Evolutionary conservation across 2,888 invertebrate genomes (phyloP).

Genomic region (Cabera pusaria): DNA sequence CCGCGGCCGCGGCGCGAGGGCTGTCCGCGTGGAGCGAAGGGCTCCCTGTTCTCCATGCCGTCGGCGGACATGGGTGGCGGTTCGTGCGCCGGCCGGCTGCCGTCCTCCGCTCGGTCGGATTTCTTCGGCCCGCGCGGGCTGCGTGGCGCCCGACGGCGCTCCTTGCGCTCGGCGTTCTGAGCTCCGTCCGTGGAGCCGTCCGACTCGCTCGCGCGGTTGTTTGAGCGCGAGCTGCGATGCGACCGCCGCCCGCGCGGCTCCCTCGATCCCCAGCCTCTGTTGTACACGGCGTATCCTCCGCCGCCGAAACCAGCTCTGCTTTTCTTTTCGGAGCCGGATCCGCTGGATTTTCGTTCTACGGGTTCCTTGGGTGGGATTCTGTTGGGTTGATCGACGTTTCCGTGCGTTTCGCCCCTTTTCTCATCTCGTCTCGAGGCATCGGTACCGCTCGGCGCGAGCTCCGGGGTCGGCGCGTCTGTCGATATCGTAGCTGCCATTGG

Average conservation of each 20-base stretch:
- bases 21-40: constrained; percentile 94
- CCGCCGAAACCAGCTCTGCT: constrained; percentile 57
- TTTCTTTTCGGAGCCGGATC: constrained; percentile 78
- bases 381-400: constrained; percentile 66
- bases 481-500: constrained; percentile 48
- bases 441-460: constrained; percentile 47
- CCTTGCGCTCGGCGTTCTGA: constrained; percentile 79
- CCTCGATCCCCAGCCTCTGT: constrained; percentile 75
- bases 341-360: constrained; percentile 72
- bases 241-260: constrained; percentile 77
- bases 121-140: constrained; percentile 84
- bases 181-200: constrained; percentile 90
- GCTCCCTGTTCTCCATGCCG: constrained; percentile 83
- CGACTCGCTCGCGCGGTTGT: constrained; percentile 86
- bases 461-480: constrained; percentile 50
- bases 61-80: constrained; percentile 46
- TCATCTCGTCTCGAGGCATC: constrained; percentile 64
- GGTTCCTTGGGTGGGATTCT: constrained; percentile 76
- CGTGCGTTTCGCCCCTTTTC: constrained; percentile 58
- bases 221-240: constrained; percentile 73
- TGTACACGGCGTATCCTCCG: constrained; percentile 67
- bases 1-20: constrained; percentile 94
- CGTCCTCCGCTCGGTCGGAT: constrained; percentile 83
- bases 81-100: constrained; percentile 47
- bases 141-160: constrained; percentile 78